These are phyloP conservation scores for Amblyopsis rosae DNA, from an alignment of 2,113 vertebrate species.

Conservation along the genomic window DNA sequence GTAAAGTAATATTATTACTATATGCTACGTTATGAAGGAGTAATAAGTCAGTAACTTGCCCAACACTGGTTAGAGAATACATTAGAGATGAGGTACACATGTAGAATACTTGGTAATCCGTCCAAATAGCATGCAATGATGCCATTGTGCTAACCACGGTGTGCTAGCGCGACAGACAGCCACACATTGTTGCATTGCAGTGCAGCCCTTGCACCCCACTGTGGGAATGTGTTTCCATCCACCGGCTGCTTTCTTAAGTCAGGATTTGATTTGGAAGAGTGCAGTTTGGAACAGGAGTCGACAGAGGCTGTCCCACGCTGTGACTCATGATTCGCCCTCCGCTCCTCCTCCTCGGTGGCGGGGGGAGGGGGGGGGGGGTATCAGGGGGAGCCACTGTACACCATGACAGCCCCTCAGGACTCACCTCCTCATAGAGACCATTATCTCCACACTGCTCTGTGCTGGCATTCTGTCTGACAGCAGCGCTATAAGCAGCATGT, in stretches of 20 bases:
- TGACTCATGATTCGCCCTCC: conserved; percentile 31
- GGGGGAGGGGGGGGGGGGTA: conserved; percentile 14
- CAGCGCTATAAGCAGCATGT: conserved; percentile 12
- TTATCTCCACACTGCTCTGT: conserved; percentile 27
- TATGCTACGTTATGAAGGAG: too few species aligned
- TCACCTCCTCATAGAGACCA: conserved; percentile 8
- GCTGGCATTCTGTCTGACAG: conserved; percentile 17
- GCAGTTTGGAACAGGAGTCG: conserved; percentile 2
- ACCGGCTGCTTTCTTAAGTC: background rate
- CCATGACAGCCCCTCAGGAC: background rate
- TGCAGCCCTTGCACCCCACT: background rate
- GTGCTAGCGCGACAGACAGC: too few species aligned
- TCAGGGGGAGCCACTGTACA: conserved; percentile 3
- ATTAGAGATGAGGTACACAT: too few species aligned
- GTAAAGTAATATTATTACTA: too few species aligned
- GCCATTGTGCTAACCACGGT: background rate
- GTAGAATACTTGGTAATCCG: too few species aligned
- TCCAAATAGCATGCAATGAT: background rate
- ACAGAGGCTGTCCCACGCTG: conserved; percentile 18
- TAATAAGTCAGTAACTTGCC: too few species aligned
- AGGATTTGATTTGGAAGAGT: conserved; percentile 21
- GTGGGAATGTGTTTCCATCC: background rate
- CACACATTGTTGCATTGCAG: too few species aligned
- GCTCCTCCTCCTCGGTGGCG: conserved; percentile 5
- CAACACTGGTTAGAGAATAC: too few species aligned